phyloP scores from a whole-genome alignment of 2,888 invertebrate genomes.

The Xanthia togata region DNA sequence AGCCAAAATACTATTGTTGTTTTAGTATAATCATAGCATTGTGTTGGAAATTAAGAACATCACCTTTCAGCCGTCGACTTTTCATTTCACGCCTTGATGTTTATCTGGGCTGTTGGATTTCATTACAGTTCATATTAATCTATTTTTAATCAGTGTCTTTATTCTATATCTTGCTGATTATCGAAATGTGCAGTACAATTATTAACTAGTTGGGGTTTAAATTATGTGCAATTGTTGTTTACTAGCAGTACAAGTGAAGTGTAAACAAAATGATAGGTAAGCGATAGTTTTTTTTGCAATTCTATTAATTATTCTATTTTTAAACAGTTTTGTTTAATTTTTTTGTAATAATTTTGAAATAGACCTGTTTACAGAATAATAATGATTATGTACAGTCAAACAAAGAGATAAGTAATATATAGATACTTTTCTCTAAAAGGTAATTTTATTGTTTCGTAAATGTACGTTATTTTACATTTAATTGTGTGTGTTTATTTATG shows the following conservation, averaged over 20 bases:
- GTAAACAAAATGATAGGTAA: constrained; percentile 38
- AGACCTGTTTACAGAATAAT: background rate
- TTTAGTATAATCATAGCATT: constrained; percentile 45
- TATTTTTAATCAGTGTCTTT: constrained; percentile 7
- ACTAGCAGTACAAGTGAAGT: constrained; percentile 21
- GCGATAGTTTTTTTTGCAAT: background rate
- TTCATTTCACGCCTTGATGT: constrained; percentile 35
- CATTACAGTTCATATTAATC: background rate
- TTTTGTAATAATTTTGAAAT: constrained; percentile 20
- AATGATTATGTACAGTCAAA: constrained; percentile 8
- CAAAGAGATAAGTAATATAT: constrained; percentile 13
- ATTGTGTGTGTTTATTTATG: too few species aligned
- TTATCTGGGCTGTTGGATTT: constrained; percentile 23
- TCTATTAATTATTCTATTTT: background rate
- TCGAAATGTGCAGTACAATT: constrained; percentile 1
- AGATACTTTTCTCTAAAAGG: background rate
- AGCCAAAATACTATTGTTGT: constrained; percentile 45
- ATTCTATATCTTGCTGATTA: background rate
- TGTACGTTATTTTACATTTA: background rate
- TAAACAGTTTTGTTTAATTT: constrained; percentile 14
- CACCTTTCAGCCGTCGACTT: background rate
- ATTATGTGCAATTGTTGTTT: constrained; percentile 9
- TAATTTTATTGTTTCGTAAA: background rate
- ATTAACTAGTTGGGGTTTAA: background rate
- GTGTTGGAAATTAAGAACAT: constrained; percentile 17